Conservation (phyloP, 92 coral and sea anemone species). For the Palythoa grandiflora region DNA sequence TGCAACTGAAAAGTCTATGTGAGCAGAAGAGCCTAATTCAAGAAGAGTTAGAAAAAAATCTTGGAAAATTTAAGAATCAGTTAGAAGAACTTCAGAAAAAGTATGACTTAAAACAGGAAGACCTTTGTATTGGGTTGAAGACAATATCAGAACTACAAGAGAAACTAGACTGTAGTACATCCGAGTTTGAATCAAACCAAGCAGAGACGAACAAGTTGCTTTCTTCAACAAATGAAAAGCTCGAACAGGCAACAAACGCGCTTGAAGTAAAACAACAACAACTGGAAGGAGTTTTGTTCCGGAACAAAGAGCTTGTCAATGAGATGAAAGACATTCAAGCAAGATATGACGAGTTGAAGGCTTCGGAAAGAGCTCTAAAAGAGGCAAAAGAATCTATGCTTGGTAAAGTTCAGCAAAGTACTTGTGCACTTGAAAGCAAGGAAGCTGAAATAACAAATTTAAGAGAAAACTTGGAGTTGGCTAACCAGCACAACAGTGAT, state of each 20-base stretch:
- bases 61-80: neutral
- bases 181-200: conserved; percentile 22
- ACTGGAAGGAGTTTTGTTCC: conserved; percentile 44
- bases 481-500: conserved; percentile 2
- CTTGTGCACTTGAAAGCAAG: conserved; percentile 59
- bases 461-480: conserved; percentile 23
- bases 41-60: neutral
- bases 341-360: conserved; percentile 55
- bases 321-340: conserved; percentile 54
- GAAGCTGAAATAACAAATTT: conserved; percentile 55
- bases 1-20: neutral
- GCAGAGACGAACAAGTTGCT: conserved; percentile 36
- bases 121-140: neutral
- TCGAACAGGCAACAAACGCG: conserved; percentile 36
- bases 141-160: conserved; percentile 33
- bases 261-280: conserved; percentile 47
- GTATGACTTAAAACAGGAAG: conserved; percentile 14
- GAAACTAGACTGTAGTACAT: conserved; percentile 21
- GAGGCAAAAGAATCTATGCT: conserved; percentile 45
- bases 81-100: conserved; percentile 19
- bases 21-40: conserved; percentile 4
- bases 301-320: conserved; percentile 32
- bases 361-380: conserved; percentile 29
- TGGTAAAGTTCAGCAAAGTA: conserved; percentile 45
- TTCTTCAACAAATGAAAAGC: conserved; percentile 45